Evolutionary conservation across 2,113 vertebrate species (phyloP).

Genomic region (Ctenomys sociabilis): DNA sequence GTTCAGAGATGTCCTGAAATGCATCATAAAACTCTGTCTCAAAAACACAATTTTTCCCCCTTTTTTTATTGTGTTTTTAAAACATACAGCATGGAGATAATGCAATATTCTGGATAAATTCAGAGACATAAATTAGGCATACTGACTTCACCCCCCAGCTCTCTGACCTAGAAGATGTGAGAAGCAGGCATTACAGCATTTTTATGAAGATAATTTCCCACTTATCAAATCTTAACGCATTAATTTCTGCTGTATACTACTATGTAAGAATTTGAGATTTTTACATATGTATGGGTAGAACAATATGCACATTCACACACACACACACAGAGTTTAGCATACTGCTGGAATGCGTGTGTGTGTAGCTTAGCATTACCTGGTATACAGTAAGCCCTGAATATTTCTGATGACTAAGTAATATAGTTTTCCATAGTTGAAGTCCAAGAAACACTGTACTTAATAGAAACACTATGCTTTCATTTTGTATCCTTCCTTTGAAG

Average conservation of each 20-base stretch:
- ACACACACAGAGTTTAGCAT: not conserved
- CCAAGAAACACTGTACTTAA: not conserved
- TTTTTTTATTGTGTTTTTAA: not conserved
- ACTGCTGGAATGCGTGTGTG: not conserved
- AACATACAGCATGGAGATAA: not conserved
- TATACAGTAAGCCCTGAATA: not conserved
- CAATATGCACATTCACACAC: not conserved
- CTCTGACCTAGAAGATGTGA: not conserved
- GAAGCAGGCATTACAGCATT: not conserved
- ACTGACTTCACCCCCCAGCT: not conserved
- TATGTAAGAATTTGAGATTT: not conserved
- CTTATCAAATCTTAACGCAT: slow-evolving; percentile 1
- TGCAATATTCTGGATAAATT: not conserved
- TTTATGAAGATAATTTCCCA: not conserved
- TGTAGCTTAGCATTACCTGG: not conserved
- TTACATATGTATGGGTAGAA: not conserved
- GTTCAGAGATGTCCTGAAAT: not conserved
- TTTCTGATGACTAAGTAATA: not conserved
- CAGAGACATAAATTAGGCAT: not conserved
- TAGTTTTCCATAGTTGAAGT: not conserved
- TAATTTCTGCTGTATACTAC: not conserved
- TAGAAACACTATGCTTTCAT: not conserved
- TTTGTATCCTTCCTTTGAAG: not conserved
- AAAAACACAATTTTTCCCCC: not conserved
- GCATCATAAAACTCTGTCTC: not conserved